These are phyloP conservation scores for Trimorus sp. DNA, from an alignment of 2,888 invertebrate genomes.

Conservation along the genomic window DNA sequence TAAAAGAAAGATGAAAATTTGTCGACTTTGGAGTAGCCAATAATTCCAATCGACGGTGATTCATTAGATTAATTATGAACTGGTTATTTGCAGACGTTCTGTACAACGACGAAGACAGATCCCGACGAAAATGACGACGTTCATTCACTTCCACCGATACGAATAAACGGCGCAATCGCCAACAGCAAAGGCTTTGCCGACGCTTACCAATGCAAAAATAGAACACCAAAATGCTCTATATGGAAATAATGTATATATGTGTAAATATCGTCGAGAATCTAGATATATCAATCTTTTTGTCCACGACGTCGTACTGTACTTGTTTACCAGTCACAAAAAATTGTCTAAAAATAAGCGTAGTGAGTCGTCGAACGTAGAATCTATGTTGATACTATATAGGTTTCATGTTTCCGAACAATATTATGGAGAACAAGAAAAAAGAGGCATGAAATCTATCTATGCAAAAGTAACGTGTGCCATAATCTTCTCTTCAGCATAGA, in stretches of 20 bases:
- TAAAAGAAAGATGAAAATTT: no score
- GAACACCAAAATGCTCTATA: constrained; percentile 84
- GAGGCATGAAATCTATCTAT: no score
- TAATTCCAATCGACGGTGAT: no score
- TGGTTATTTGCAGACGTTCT: constrained; percentile 86
- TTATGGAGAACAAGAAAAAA: no score
- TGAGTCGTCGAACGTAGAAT: no score
- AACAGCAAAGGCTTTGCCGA: constrained; percentile 85
- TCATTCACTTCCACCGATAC: constrained; percentile 86
- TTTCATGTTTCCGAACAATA: no score
- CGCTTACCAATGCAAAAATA: constrained; percentile 84
- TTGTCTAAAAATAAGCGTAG: no score
- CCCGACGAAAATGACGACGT: constrained; percentile 85
- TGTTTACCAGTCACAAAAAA: no score
- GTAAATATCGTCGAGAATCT: constrained; percentile 1
- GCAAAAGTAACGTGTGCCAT: no score
- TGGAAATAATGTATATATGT: constrained; percentile 81
- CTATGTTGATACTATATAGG: no score
- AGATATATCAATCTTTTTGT: not conserved
- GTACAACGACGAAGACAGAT: constrained; percentile 87
- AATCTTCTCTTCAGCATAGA: no score
- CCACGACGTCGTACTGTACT: not conserved
- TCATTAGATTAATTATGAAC: not conserved
- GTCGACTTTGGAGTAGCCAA: no score
- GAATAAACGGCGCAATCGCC: constrained; percentile 85